These are phyloP conservation scores for Spea bombifrons DNA, from an alignment of 2,113 vertebrate genomes.

Conservation along the genomic window DNA sequence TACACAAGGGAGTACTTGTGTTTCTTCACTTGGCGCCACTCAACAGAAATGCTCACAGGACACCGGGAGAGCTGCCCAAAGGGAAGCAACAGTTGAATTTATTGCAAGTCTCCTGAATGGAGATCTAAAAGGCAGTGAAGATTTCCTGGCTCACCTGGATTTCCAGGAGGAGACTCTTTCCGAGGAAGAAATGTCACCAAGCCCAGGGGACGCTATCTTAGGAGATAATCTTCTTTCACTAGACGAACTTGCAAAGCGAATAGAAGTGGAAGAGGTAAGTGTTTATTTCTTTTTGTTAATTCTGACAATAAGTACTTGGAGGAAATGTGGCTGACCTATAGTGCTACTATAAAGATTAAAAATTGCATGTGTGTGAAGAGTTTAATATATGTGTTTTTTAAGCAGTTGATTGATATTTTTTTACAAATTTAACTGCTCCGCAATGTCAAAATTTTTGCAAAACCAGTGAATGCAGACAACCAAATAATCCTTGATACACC, in stretches of 20 bases:
- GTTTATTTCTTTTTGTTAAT: neutral
- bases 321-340: too few relatives aligned
- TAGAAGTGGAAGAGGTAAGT: slow-evolving; percentile 84
- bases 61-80: slow-evolving; percentile 59
- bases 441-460: too few relatives aligned
- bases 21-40: neutral
- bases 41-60: slow-evolving; percentile 54
- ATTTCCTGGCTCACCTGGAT: slow-evolving; percentile 51
- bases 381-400: too few relatives aligned
- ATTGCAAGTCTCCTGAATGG: slow-evolving; percentile 65
- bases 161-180: slow-evolving; percentile 60
- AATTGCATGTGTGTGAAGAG: too few relatives aligned
- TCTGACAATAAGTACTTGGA: too few relatives aligned
- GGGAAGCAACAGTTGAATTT: slow-evolving; percentile 63
- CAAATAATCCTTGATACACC: too few relatives aligned
- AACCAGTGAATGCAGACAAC: too few relatives aligned
- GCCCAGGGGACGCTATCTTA: slow-evolving; percentile 60
- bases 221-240: slow-evolving; percentile 78
- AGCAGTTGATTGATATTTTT: too few relatives aligned
- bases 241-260: slow-evolving; percentile 85
- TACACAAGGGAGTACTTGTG: neutral
- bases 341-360: too few relatives aligned
- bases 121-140: slow-evolving; percentile 61
- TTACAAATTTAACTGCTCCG: too few relatives aligned
- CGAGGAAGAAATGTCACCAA: slow-evolving; percentile 65